Conservation (phyloP, 2,888 invertebrate species). For the Microchrysa polita region DNA sequence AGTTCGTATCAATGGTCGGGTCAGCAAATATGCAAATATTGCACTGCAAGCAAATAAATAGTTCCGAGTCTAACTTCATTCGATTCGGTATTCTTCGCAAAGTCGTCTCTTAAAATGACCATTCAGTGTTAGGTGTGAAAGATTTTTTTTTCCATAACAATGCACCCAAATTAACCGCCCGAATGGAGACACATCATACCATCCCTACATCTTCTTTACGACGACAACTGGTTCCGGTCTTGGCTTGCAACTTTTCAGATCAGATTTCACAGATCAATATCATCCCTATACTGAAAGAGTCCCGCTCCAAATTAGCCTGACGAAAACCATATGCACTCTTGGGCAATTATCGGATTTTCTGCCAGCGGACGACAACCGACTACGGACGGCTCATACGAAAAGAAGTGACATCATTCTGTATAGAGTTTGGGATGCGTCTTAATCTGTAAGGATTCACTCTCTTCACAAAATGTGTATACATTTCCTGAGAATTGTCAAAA, state of each 20-base stretch:
- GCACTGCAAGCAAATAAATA: background rate
- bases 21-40: too few relatives aligned
- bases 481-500: conserved; percentile 34
- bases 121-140: conserved; percentile 4
- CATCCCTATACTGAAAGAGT: conserved; percentile 2
- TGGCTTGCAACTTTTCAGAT: conserved; percentile 22
- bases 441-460: conserved; percentile 2
- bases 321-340: background rate
- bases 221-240: conserved; percentile 4
- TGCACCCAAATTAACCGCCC: conserved; percentile 6
- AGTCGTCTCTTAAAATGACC: background rate
- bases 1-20: too few relatives aligned
- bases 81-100: background rate
- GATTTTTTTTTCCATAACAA: background rate
- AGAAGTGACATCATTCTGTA: background rate
- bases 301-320: background rate
- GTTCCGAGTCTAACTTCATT: background rate
- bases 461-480: background rate
- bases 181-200: background rate
- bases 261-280: conserved; percentile 1
- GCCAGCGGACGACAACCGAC: background rate
- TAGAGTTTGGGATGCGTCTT: conserved; percentile 15
- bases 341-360: conserved; percentile 32
- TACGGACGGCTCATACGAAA: too few relatives aligned
- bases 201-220: too few relatives aligned